phyloP scores from a whole-genome alignment of 2,888 invertebrate genomes.

The Drosophila peninsularis region DNA sequence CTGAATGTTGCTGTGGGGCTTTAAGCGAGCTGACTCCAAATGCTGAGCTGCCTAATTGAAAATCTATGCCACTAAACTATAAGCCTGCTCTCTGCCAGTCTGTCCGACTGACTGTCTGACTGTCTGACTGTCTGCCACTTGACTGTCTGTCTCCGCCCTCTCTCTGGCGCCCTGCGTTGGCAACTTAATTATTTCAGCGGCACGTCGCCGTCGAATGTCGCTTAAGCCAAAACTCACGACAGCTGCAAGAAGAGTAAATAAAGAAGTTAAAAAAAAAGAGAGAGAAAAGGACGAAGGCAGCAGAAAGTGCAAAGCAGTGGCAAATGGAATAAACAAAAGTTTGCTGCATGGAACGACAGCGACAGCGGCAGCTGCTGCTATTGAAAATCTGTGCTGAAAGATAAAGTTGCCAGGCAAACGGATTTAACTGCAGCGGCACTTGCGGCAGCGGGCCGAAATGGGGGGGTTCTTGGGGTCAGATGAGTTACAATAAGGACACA shows the following conservation, averaged over 20 bases:
- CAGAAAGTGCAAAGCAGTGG: constrained; percentile 34
- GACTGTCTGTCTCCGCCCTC: neutral
- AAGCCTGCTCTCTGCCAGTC: constrained; percentile 42
- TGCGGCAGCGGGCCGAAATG: neutral
- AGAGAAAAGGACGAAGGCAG: neutral
- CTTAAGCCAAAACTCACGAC: constrained; percentile 68
- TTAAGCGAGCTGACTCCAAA: neutral
- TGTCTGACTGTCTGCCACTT: too few relatives aligned
- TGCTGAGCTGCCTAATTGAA: constrained; percentile 64
- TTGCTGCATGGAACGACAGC: constrained; percentile 35
- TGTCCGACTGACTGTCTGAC: neutral
- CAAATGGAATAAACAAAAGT: constrained; percentile 59
- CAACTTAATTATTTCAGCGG: constrained; percentile 76
- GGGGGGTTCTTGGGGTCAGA: constrained; percentile 9
- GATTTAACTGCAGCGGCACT: constrained; percentile 53
- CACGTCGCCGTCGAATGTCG: constrained; percentile 62
- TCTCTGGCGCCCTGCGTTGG: constrained; percentile 33
- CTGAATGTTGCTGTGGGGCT: neutral
- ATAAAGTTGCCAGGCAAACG: constrained; percentile 69
- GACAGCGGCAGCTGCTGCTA: constrained; percentile 49
- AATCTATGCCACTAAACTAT: constrained; percentile 64
- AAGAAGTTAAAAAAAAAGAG: constrained; percentile 26
- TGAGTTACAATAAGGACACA: constrained; percentile 26
- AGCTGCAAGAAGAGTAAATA: constrained; percentile 60
- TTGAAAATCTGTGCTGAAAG: constrained; percentile 70